Conservation (phyloP, 2,888 invertebrate species). For the Luperina nickerlii region DNA sequence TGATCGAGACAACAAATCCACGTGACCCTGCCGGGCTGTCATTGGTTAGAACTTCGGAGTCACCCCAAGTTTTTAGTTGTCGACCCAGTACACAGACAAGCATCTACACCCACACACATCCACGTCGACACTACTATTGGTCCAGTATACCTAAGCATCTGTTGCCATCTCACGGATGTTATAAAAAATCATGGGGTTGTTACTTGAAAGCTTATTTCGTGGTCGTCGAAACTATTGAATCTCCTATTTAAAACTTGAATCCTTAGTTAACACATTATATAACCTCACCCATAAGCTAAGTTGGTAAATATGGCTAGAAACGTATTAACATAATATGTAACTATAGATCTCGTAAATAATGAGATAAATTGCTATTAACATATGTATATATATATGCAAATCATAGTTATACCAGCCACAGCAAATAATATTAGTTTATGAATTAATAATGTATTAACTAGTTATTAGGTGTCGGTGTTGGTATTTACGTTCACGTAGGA, state of each 20-base stretch:
- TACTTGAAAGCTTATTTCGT: constrained; percentile 23
- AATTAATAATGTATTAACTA: constrained; percentile 19
- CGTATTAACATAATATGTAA: background rate
- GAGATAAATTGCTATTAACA: background rate
- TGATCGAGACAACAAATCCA: constrained; percentile 83
- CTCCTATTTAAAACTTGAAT: background rate
- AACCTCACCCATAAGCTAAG: background rate
- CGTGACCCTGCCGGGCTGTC: constrained; percentile 67
- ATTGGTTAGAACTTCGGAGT: constrained; percentile 72
- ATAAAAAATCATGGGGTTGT: constrained; percentile 45
- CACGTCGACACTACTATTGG: constrained; percentile 31
- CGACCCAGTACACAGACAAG: constrained; percentile 43
- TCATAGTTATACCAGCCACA: background rate
- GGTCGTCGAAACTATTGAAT: background rate
- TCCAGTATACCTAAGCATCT: constrained; percentile 49
- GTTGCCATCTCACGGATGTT: constrained; percentile 51
- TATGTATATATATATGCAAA: background rate
- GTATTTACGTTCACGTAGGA: constrained; percentile 24
- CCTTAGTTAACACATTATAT: background rate
- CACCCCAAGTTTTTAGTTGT: constrained; percentile 68
- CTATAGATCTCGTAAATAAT: constrained; percentile 13
- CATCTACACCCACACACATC: constrained; percentile 30
- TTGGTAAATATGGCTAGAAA: constrained; percentile 3
- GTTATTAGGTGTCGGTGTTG: constrained; percentile 19
- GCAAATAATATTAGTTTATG: constrained; percentile 22